phyloP scores from a whole-genome alignment of 2,888 invertebrate genomes.

The Desoria tigrina region DNA sequence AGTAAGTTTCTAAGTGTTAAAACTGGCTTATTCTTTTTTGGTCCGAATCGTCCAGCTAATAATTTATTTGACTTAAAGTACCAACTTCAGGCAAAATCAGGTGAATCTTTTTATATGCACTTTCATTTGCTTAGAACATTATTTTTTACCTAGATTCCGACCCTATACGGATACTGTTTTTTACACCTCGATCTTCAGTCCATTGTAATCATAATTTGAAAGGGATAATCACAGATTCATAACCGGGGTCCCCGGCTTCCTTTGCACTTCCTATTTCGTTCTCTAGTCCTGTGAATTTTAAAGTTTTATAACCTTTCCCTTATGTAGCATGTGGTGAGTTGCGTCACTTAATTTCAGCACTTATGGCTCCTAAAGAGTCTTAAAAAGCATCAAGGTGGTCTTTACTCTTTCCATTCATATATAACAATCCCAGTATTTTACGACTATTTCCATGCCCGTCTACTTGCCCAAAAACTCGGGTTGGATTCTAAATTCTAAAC shows the following conservation, averaged over 20 bases:
- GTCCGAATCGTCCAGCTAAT: no score
- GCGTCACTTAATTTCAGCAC: conserved; percentile 19
- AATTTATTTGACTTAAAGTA: no score
- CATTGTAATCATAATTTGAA: neutral
- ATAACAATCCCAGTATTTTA: conserved; percentile 9
- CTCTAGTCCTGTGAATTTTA: neutral
- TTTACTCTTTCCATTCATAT: conserved; percentile 4
- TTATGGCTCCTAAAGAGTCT: neutral
- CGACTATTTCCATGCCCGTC: conserved; percentile 14
- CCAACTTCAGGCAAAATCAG: no score
- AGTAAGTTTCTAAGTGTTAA: no score
- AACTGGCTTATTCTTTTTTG: no score
- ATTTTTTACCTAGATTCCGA: no score
- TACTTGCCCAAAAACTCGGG: conserved; percentile 1
- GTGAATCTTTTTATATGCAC: no score
- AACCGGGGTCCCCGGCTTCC: conserved; percentile 9
- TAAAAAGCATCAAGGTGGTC: conserved; percentile 12
- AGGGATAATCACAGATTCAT: conserved; percentile 16
- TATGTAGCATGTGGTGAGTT: neutral
- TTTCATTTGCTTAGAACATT: no score
- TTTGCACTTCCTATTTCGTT: conserved; percentile 17
- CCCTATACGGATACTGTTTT: no score
- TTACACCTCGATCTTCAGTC: no score
- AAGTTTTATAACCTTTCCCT: neutral
- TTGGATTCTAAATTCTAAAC: no score